Base-by-base conservation (phyloP, 2,888 invertebrate species). In the Yponomeuta malinellus region DNA sequence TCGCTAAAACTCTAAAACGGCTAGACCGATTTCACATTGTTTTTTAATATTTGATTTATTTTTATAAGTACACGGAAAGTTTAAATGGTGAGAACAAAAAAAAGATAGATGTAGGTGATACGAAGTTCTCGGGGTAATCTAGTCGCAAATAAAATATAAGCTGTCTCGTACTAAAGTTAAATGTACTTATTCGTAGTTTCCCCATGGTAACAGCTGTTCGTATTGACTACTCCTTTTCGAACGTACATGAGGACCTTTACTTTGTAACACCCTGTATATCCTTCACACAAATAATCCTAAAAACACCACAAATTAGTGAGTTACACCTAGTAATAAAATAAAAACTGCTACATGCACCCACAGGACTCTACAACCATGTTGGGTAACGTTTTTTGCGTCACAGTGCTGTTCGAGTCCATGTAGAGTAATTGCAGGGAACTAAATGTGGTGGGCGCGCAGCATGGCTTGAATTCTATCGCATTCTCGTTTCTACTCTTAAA, bases 291-390 rank as follows among this genome's bases (percentile, higher is more conserved):
- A n/a, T 64, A 10, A 59, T 0, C 9, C 23, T 10, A 64, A 64
- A 64, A 10, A 1, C 64, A 2, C 8, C 31, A 23, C 64, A 8
- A 64, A 64, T 63, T 6, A 23, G 33, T 23, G 23, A 12, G n/a
- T 59, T 8, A n/a, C 31, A 10, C 64, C 3, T 10, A n/a, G n/a
- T 48, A 9, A 10, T 37, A 68, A 29, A 70, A 10, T 43, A 43
- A 43, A 63, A n/a, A 31, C 10, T 12, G 63, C 92, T 89, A 97
- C 95, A 96, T 96, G 81, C 98, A 98, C 29, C 97, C 97, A 82
- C 98, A 98, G 8, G 96, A 95, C 77, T 97, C 97, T n/a, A 97
- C 97, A 64, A 97, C 95, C 97, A 98, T 97, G 78, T 97, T 97
- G 0, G 97, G 96, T 72, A 98, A 85, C 1, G 95, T 95, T 80